Evolutionary conservation across 2,113 vertebrate species (phyloP), one percentile per base, ranked within the genome.

Genomic region (Procavia capensis): DNA sequence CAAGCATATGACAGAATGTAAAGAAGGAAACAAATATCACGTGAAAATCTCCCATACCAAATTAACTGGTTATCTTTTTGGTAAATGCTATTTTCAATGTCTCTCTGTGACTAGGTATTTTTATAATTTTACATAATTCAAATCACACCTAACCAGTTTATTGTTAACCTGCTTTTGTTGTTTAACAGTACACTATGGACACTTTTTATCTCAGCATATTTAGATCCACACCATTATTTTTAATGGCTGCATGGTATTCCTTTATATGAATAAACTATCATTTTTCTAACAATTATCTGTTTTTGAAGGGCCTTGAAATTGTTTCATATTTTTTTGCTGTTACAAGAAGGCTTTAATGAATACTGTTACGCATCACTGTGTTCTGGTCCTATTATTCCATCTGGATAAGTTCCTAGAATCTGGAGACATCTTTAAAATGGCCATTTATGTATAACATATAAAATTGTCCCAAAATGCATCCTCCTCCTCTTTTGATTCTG

Each of bases 211-310:
- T 72, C 36, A 41, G 4, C 0, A 25, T 54, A 41, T 93, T 80
- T 94, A 75, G 39, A 47, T 70, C n/a, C 70, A 34, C 43, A 22
- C 93, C 79, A 92, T 88, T 95, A 96, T 91, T 92, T 96, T 96
- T 94, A 96, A 96, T 91, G 89, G 61, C 36, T 95, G 83, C 47
- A 64, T 95, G 79, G 25, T 97, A 92, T 36, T 97, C 95, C 93
- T 96, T 85, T 94, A 43, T 95, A 43, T 59, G 68, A 22, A 14
- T 72, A 84, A 95, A 74, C 14, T 57, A 72, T 75, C 17, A 27
- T 27, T 93, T 74, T 93, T 92, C 61, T 61, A 87, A 70, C 36
- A 36, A 10, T 6, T 1, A 61, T 82, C 31, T 11, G 41, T 50
- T 80, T 96, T 81, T 84, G 75, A 89, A 96, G 66, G 75, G 83